Evolutionary conservation across 2,888 invertebrate genomes (phyloP).

Genomic region (Acrobasis consociella): DNA sequence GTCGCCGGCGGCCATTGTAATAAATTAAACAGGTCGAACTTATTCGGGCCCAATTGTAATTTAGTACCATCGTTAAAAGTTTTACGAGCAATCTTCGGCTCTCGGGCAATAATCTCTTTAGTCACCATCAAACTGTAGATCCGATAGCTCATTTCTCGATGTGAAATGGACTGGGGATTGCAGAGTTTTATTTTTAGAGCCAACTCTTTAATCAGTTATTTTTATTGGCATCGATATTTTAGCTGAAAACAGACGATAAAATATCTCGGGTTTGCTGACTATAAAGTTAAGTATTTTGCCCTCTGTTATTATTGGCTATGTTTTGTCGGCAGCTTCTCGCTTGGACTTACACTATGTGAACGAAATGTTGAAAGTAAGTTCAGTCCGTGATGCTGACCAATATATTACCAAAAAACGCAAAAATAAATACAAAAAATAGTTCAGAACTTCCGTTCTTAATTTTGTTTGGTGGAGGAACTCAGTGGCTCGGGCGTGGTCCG

Average conservation of each 20-base stretch:
- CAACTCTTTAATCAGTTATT: neutral
- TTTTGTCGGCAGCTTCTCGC: too few relatives aligned
- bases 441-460: too few relatives aligned
- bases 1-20: conserved; percentile 43
- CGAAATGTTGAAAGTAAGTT: too few relatives aligned
- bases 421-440: too few relatives aligned
- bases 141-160: conserved; percentile 21
- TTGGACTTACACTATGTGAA: too few relatives aligned
- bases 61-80: conserved; percentile 67
- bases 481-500: too few relatives aligned
- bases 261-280: neutral
- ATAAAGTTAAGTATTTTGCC: neutral
- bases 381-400: too few relatives aligned
- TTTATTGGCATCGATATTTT: neutral
- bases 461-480: too few relatives aligned
- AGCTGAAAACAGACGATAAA: neutral
- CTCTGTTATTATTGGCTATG: too few relatives aligned
- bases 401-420: too few relatives aligned
- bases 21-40: conserved; percentile 65
- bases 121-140: conserved; percentile 48
- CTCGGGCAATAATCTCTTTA: conserved; percentile 62
- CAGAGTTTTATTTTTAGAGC: conserved; percentile 9
- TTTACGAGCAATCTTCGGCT: conserved; percentile 68
- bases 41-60: conserved; percentile 62
- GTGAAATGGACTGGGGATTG: conserved; percentile 24